Evolutionary conservation across 2,888 invertebrate genomes (phyloP).

Genomic region (Stenurella melanura): DNA sequence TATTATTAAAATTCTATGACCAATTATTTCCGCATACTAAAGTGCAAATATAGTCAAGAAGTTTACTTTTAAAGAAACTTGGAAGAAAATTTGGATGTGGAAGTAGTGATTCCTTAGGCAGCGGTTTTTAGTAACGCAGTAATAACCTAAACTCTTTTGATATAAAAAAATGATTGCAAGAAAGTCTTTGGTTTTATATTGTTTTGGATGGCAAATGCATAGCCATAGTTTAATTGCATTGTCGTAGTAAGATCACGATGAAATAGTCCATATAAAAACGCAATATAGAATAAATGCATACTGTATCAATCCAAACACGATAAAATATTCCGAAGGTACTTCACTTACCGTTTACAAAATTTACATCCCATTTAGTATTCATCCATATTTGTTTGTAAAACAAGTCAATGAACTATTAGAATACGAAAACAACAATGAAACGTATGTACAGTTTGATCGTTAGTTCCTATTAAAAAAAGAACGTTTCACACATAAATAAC

Average conservation of each 20-base stretch:
- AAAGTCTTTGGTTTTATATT: background rate
- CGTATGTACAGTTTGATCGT: constrained; percentile 40
- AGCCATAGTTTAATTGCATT: background rate
- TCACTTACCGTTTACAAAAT: constrained; percentile 40
- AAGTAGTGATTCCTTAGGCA: too few relatives aligned
- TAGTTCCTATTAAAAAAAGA: constrained; percentile 36
- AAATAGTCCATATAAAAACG: constrained; percentile 4
- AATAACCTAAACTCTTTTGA: too few relatives aligned
- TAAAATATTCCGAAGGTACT: constrained; percentile 44
- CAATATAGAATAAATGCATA: constrained; percentile 21
- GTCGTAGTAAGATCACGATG: background rate
- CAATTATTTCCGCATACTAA: too few relatives aligned
- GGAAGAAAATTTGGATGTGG: too few relatives aligned
- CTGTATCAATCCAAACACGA: constrained; percentile 28
- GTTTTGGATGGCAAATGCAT: background rate
- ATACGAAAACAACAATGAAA: constrained; percentile 46
- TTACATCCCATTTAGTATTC: constrained; percentile 49
- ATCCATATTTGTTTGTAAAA: constrained; percentile 45
- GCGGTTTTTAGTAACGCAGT: too few relatives aligned
- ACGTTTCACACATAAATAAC: constrained; percentile 32
- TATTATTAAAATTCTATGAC: too few relatives aligned
- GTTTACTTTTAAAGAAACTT: too few relatives aligned
- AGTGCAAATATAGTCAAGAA: too few relatives aligned
- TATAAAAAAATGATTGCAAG: too few relatives aligned
- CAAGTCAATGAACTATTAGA: constrained; percentile 51